phyloP scores from a whole-genome alignment of 2,113 vertebrate species.

The Pimephales promelas region DNA sequence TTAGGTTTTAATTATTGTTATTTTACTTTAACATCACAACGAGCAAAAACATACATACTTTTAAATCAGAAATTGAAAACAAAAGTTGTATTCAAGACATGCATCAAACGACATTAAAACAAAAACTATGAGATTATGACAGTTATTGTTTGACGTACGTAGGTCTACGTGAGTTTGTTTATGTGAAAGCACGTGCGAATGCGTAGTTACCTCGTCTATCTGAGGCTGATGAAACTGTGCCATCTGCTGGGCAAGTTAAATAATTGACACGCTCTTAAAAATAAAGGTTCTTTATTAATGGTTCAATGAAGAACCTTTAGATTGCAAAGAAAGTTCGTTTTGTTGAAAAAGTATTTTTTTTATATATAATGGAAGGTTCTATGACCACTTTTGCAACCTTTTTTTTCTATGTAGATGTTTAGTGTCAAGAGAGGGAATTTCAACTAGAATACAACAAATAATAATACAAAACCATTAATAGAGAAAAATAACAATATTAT shows the following conservation, averaged over 20 bases:
- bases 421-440: too few relatives aligned
- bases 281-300: too few relatives aligned
- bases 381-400: too few relatives aligned
- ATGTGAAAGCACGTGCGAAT: background rate
- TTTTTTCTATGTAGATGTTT: too few relatives aligned
- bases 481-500: background rate
- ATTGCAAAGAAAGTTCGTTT: too few relatives aligned
- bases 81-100: background rate
- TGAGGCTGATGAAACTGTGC: background rate
- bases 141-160: background rate
- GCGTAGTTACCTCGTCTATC: background rate
- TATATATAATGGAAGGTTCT: too few relatives aligned
- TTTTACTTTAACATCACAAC: too few relatives aligned
- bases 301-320: too few relatives aligned
- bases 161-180: background rate
- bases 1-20: too few relatives aligned
- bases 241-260: background rate
- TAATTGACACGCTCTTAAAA: too few relatives aligned
- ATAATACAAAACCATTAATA: background rate
- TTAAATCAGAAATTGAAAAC: background rate
- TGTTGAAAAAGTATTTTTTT: too few relatives aligned
- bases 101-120: background rate
- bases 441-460: background rate
- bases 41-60: background rate
- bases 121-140: background rate